Evolutionary conservation across 2,888 invertebrate genomes (phyloP).

Genomic region (Odiellus spinosus): DNA sequence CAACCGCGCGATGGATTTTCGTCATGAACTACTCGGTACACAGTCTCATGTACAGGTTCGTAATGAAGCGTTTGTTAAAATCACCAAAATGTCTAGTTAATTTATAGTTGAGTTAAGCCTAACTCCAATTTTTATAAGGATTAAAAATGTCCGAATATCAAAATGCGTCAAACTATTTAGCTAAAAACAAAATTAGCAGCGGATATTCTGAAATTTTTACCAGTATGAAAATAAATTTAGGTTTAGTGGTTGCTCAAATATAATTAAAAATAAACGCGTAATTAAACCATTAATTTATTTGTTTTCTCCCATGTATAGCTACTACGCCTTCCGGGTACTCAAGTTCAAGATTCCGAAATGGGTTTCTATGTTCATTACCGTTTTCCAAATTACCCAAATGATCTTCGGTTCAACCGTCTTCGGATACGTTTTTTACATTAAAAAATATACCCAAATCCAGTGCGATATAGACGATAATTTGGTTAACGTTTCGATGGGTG

Average conservation of each 20-base stretch:
- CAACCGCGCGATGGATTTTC: slow-evolving; percentile 61
- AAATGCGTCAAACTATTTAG: no score
- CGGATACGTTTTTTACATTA: slow-evolving; percentile 69
- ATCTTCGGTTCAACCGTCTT: slow-evolving; percentile 65
- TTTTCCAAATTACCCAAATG: slow-evolving; percentile 81
- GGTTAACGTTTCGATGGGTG: slow-evolving; percentile 67
- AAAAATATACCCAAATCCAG: slow-evolving; percentile 40
- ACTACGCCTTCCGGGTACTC: slow-evolving; percentile 71
- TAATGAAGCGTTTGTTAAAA: no score
- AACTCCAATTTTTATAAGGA: no score
- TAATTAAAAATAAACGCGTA: no score
- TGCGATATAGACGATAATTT: slow-evolving; percentile 72
- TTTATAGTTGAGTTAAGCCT: no score
- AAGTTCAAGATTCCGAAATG: slow-evolving; percentile 56
- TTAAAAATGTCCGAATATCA: no score
- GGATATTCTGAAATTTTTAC: no score
- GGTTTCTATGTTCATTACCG: slow-evolving; percentile 76
- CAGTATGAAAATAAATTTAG: no score
- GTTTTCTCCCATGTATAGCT: slow-evolving; percentile 87
- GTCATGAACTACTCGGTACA: slow-evolving; percentile 88
- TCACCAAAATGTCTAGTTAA: no score
- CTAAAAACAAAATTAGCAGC: no score
- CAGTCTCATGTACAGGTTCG: slow-evolving; percentile 79
- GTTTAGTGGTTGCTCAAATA: no score
- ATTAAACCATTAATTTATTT: no score